Conservation (phyloP, 1,140 invertebrate genomes). For the Melanaphis sacchari region DNA sequence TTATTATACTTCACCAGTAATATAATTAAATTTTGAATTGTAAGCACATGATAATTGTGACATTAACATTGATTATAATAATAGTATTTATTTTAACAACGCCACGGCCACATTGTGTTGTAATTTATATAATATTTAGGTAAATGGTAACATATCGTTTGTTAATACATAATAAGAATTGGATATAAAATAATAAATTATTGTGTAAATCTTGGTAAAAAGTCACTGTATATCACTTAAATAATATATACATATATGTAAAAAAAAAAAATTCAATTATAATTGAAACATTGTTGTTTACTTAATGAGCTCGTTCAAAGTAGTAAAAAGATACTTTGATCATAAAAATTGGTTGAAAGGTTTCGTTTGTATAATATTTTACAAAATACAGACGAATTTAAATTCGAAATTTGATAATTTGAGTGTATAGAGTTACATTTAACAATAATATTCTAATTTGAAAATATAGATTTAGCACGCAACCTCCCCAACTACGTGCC, state of each 20-base stretch:
- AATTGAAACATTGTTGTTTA: not conserved
- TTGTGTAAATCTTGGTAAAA: not conserved
- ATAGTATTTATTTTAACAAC: not conserved
- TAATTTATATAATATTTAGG: not conserved
- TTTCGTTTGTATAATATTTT: not conserved
- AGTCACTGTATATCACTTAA: not conserved
- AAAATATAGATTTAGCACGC: not conserved
- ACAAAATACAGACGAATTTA: not conserved
- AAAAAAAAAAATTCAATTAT: not conserved
- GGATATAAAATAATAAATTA: not conserved
- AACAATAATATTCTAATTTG: not conserved
- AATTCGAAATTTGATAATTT: not conserved
- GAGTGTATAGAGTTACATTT: not conserved
- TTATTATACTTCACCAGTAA: not conserved
- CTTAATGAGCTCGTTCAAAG: not conserved
- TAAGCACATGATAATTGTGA: not conserved
- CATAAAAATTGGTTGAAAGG: not conserved
- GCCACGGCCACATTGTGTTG: not conserved
- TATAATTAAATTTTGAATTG: not conserved
- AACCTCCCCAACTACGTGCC: not conserved
- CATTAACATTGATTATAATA: not conserved
- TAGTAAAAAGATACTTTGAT: not conserved
- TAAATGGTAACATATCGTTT: not conserved
- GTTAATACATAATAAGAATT: not conserved
- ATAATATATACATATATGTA: too few relatives aligned